phyloP scores from a whole-genome alignment of 30 jellyfish, hydroid and myxozoan genomes.

The Cassiopea xamachana region DNA sequence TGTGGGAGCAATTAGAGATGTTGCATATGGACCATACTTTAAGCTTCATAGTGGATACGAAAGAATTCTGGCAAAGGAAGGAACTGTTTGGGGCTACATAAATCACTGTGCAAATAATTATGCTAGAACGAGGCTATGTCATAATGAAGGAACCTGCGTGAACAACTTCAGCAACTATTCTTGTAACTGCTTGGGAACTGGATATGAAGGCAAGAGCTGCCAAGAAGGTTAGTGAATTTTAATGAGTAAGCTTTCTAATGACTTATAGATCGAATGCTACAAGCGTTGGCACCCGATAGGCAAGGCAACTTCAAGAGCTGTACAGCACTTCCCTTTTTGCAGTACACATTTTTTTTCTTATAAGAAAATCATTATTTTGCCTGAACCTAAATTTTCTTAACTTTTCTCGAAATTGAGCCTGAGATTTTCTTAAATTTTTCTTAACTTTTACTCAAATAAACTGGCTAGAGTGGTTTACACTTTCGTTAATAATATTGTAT shows the following conservation, averaged over 20 bases:
- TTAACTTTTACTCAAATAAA: too few species aligned
- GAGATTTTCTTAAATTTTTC: too few species aligned
- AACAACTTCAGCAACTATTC: slow-evolving; percentile 51
- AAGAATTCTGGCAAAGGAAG: slow-evolving; percentile 16
- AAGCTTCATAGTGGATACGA: slow-evolving; percentile 22
- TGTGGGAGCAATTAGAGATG: slow-evolving; percentile 55
- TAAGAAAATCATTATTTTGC: too few species aligned
- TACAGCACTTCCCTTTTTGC: too few species aligned
- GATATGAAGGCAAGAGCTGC: slow-evolving; percentile 60
- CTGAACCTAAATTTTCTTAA: too few species aligned
- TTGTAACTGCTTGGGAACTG: slow-evolving; percentile 74
- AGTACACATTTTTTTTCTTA: too few species aligned
- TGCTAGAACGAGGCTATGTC: slow-evolving; percentile 32
- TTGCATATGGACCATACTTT: slow-evolving; percentile 30
- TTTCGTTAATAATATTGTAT: too few species aligned
- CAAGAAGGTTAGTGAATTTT: slow-evolving; percentile 1
- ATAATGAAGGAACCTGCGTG: slow-evolving; percentile 44
- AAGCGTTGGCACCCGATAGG: too few species aligned
- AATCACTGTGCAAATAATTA: slow-evolving; percentile 29
- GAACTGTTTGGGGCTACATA: slow-evolving; percentile 36
- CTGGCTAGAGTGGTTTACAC: too few species aligned
- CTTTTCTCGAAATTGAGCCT: too few species aligned
- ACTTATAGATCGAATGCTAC: not conserved
- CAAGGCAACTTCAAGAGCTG: too few species aligned
- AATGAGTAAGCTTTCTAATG: not conserved